Base-by-base conservation (phyloP, 2,888 invertebrate species). In the Drosophila nr. perissopoda region DNA sequence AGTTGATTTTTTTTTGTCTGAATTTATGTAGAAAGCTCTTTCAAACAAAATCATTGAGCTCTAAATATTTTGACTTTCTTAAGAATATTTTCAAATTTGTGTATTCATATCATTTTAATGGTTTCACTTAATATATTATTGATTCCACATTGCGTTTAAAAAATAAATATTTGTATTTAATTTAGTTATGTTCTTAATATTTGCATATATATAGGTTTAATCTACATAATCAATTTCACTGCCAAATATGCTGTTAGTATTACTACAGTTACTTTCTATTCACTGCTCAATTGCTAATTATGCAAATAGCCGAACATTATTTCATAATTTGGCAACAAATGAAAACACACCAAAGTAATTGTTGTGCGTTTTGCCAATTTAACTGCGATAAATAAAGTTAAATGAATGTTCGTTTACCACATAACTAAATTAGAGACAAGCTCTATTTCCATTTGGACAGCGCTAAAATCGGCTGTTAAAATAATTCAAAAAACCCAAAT, bases 381-480 rank as follows among this genome's bases (percentile, higher is more conserved):
- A 74, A 63, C 59, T 78, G 67, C 52, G 69, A 86, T 83, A 82
- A 86, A 83, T 80, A 77, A 72, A 68, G 60, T 60, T 61, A 48
- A 68, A 62, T 82, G 80, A 49, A 25, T 66, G 71, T 64, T 54
- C 64, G 66, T 59, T 82, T 74, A 80, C 82, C 87, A 56, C 82
- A 84, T 69, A 87, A 74, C 87, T 82, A 76, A 82, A 84, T 87
- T 78, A 84, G 77, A 82, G 74, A 73, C 69, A 54, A 51, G 69
- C 73, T 71, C 69, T 31, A 61, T 75, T 75, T 66, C 65, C 61
- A 75, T 70, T 42, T 45, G 42, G 34, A 64, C 42, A 69, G 48
- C 62, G 36, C 31, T 25, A 25, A 51, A 51, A 51, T 51, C 52
- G 61, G 18, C 64, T 38, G 57, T 56, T 48, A 58, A 56, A 69